phyloP scores from a whole-genome alignment of 1,140 invertebrate genomes.

The Drosophila ambigua region DNA sequence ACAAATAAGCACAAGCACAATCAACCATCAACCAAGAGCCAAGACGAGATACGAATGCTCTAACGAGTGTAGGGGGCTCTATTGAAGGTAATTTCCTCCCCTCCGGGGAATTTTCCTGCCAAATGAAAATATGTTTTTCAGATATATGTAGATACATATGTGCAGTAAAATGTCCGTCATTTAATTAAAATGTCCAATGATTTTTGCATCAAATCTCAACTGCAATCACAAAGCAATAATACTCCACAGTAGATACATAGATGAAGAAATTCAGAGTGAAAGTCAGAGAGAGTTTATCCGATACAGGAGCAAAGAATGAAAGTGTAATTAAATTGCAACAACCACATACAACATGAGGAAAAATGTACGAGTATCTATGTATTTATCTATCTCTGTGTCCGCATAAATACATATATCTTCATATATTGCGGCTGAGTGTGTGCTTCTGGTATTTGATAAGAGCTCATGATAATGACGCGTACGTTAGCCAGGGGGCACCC shows the following conservation, averaged over 20 bases:
- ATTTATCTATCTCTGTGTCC: not conserved
- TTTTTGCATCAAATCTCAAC: not conserved
- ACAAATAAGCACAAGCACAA: conserved; percentile 10
- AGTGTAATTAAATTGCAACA: conserved; percentile 65
- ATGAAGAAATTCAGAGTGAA: conserved; percentile 5
- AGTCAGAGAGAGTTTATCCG: conserved; percentile 17
- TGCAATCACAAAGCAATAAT: conserved; percentile 15
- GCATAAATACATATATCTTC: conserved; percentile 32
- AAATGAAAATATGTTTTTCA: not conserved
- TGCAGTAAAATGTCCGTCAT: not conserved
- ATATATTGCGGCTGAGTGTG: conserved; percentile 42
- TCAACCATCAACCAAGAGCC: conserved; percentile 3
- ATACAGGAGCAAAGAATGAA: conserved; percentile 10
- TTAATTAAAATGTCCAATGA: not conserved
- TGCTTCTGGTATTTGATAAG: conserved; percentile 74
- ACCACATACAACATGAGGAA: conserved; percentile 25
- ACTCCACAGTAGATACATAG: not conserved
- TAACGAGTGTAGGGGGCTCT: not conserved
- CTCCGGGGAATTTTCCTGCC: not conserved
- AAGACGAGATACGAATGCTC: conserved; percentile 4
- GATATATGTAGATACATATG: no score
- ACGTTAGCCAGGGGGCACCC: conserved; percentile 23
- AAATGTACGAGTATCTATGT: not conserved
- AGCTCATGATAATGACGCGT: conserved; percentile 69
- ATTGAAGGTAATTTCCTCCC: not conserved